Evolutionary conservation across 2,113 vertebrate species (phyloP).

Genomic region (Tragelaphus buxtoni): DNA sequence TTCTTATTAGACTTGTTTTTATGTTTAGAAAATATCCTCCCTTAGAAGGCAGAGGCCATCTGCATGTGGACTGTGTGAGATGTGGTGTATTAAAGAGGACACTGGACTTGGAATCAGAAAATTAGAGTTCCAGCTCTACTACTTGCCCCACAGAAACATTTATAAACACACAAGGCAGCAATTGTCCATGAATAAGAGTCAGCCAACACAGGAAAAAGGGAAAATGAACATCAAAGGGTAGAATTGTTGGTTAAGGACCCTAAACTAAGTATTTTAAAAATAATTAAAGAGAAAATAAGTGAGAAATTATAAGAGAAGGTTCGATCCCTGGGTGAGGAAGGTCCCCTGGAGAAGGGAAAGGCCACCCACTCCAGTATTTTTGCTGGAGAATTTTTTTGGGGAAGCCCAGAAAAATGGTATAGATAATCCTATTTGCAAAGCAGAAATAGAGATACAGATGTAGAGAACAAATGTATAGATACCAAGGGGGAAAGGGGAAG

Average conservation of each 20-base stretch:
- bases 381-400: too few species aligned
- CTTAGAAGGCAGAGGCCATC: not conserved
- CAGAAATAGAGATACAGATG: not conserved
- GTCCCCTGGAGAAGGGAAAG: too few species aligned
- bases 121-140: not conserved
- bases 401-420: not conserved
- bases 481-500: not conserved
- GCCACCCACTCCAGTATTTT: too few species aligned
- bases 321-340: too few species aligned
- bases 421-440: not conserved
- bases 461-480: not conserved
- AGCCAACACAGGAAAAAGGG: not conserved
- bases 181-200: not conserved
- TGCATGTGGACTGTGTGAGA: not conserved
- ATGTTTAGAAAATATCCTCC: not conserved
- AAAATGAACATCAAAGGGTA: not conserved
- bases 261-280: not conserved
- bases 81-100: not conserved
- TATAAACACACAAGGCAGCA: not conserved
- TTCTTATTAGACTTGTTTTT: not conserved
- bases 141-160: not conserved
- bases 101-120: not conserved
- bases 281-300: slow-evolving; percentile 10
- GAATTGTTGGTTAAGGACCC: not conserved
- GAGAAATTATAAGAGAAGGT: not conserved